Conservation (phyloP, 2,888 invertebrate genomes). For the Nomada ruficornis region DNA sequence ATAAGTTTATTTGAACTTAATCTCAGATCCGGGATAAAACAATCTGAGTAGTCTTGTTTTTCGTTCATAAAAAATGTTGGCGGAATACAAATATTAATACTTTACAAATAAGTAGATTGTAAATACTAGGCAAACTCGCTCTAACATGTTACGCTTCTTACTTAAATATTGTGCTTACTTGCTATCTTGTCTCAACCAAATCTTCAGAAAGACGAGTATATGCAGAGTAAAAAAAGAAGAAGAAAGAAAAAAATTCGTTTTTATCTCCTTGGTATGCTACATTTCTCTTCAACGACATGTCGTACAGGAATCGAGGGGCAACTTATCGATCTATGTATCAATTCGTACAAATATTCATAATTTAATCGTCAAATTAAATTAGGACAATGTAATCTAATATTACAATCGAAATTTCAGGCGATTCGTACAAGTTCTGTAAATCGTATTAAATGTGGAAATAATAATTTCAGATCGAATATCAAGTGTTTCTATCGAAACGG, state of each 20-base stretch:
- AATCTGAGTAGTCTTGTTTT: conserved; percentile 31
- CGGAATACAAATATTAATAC: conserved; percentile 52
- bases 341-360: conserved; percentile 2
- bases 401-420: conserved; percentile 1
- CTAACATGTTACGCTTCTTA: conserved; percentile 27
- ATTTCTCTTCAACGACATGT: conserved; percentile 7
- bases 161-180: conserved; percentile 38
- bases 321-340: neutral
- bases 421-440: neutral
- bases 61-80: conserved; percentile 42
- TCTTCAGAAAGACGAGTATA: conserved; percentile 1
- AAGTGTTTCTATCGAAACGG: neutral
- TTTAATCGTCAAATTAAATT: neutral
- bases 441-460: conserved; percentile 12
- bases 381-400: conserved; percentile 6
- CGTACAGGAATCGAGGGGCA: conserved; percentile 16
- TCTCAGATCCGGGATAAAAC: conserved; percentile 36
- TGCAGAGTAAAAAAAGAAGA: neutral
- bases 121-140: conserved; percentile 38
- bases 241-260: neutral
- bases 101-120: conserved; percentile 48
- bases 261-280: neutral
- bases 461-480: conserved; percentile 7
- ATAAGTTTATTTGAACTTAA: conserved; percentile 55
- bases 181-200: conserved; percentile 30